A percentile compares a stretch with the other conserved stretches of the same genome.
These are phyloP conservation scores for Lasiurus borealis DNA, from an alignment of 2,113 vertebrate genomes.

Conservation along the genomic window DNA sequence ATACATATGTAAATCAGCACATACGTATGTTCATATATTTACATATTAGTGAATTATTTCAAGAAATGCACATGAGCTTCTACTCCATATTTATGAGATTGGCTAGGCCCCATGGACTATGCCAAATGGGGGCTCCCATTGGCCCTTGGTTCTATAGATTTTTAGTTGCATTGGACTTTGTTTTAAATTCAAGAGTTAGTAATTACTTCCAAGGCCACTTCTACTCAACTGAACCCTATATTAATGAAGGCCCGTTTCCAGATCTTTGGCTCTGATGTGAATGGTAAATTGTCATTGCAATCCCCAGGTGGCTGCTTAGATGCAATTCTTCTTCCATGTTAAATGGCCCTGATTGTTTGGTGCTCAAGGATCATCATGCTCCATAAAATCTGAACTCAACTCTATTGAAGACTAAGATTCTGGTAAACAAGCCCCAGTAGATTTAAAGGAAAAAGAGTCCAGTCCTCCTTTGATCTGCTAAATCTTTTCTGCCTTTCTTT, in stretches of 20 bases:
- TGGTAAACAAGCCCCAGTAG: slow-evolving; percentile 59
- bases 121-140: not conserved
- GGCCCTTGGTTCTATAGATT: not conserved
- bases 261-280: not conserved
- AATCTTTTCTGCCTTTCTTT: slow-evolving; percentile 64
- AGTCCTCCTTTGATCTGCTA: slow-evolving; percentile 74
- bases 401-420: slow-evolving; percentile 71
- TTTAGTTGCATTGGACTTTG: not conserved
- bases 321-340: slow-evolving; percentile 6
- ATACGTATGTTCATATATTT: not conserved
- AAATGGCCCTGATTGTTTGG: slow-evolving; percentile 2
- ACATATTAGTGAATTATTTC: not conserved
- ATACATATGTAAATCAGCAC: not conserved
- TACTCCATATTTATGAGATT: not conserved
- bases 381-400: slow-evolving; percentile 46
- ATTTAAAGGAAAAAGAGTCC: slow-evolving; percentile 53
- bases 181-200: not conserved
- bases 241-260: slow-evolving; percentile 46
- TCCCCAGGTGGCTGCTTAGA: not conserved
- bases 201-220: not conserved
- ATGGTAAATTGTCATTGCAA: not conserved
- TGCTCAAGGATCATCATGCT: slow-evolving; percentile 57
- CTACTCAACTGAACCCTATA: not conserved
- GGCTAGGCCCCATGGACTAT: not conserved
- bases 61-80: not conserved